Evolutionary conservation across 2,797 vertebrate species (phyloP).

Genomic region (Muraenolepis orangiensis): DNA sequence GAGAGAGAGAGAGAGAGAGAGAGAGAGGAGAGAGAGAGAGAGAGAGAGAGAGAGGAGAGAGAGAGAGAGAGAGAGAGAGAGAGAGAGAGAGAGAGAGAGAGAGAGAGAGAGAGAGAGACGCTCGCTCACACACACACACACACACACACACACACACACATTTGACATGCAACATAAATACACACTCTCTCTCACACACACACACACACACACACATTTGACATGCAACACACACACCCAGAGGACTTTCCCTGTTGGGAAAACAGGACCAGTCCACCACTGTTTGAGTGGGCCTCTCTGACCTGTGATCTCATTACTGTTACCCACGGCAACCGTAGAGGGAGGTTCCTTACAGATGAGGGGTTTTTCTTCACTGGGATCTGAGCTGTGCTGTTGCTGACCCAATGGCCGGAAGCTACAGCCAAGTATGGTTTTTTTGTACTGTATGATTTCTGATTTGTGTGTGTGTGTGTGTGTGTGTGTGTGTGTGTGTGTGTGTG

Average conservation of each 20-base stretch:
- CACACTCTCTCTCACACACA: constrained; percentile 11
- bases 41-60: background rate
- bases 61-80: background rate
- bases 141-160: background rate
- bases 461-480: background rate
- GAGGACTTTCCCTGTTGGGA: background rate
- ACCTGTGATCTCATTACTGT: constrained; percentile 11
- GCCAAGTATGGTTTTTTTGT: background rate
- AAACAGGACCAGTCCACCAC: background rate
- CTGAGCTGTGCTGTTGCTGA: background rate
- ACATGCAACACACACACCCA: background rate
- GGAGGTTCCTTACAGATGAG: background rate
- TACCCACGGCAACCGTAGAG: constrained; percentile 2
- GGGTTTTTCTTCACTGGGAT: background rate
- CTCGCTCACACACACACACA: background rate
- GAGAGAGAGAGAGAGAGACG: background rate
- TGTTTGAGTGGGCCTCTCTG: background rate
- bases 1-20: background rate
- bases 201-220: constrained; percentile 18
- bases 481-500: no score
- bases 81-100: background rate
- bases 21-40: no score
- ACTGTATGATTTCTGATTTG: background rate
- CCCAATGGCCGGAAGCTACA: background rate
- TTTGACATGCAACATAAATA: constrained; percentile 3